Evolutionary conservation across 2,113 vertebrate genomes (phyloP).

Genomic region (Pipra filicauda): DNA sequence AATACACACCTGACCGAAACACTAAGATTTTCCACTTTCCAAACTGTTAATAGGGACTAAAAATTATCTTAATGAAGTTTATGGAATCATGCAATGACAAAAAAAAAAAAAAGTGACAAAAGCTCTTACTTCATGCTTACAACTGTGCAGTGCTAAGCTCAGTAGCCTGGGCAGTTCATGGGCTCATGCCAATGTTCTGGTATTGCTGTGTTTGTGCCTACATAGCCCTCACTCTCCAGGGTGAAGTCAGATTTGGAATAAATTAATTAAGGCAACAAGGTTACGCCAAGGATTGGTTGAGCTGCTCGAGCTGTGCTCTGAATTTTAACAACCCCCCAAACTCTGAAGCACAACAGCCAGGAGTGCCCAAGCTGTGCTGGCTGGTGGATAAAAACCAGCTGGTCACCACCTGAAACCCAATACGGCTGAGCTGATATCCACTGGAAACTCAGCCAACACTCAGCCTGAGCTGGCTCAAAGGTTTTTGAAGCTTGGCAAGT

Average conservation of each 20-base stretch:
- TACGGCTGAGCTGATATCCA: not conserved
- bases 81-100: not conserved
- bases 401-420: slow-evolving; percentile 8
- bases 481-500: not conserved
- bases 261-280: not conserved
- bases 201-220: not conserved
- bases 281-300: not conserved
- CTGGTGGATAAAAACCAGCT: not conserved
- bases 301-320: not conserved
- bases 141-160: not conserved
- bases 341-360: not conserved
- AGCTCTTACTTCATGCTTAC: not conserved
- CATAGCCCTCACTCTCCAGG: not conserved
- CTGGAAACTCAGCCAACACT: not conserved
- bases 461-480: not conserved
- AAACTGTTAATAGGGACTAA: not conserved
- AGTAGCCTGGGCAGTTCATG: not conserved
- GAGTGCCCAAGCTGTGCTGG: not conserved
- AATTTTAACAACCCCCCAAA: slow-evolving; percentile 9
- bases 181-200: not conserved
- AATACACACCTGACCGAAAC: not conserved
- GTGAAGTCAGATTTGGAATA: slow-evolving; percentile 24
- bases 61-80: not conserved
- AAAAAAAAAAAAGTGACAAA: not conserved
- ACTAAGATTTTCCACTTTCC: not conserved